Base-by-base conservation (phyloP, 2,888 invertebrate genomes). In the Diarsia dahlii region DNA sequence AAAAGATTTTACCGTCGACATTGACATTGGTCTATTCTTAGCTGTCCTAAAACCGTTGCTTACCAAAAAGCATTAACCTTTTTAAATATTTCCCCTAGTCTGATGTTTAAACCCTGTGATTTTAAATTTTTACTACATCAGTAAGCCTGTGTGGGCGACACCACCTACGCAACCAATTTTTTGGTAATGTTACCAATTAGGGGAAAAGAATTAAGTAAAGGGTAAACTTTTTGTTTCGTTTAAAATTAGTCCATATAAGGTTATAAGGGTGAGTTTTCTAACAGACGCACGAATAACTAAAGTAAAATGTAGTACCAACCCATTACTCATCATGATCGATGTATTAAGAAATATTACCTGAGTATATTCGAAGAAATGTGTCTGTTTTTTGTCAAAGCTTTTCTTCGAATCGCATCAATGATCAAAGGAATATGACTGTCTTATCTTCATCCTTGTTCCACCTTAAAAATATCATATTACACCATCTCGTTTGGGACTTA, bases 351-450 rank as follows among this genome's bases (percentile, higher is more conserved):
- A 76, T 72, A 70, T 69, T 39, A 76, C 23, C 18, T 15, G 60
- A 34, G 65, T 70, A 65, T 58, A 72, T 50, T 60, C 8, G 28
- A 65, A 60, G 74, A 69, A 76, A 87, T 89, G 87, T 88, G 86
- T 86, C 85, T 88, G 82, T 88, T 91, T 92, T 90, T 91, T 90
- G 84, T 89, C 82, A 85, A 85, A 88, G 83, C 80, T 78, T 83
- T 83, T 90, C 84, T 88, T 82, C 81, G 86, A 74, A 80, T 87
- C 90, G 89, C 91, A 83, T 92, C 91, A 90, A 84, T 89, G 91
- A 91, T 91, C 92, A 91, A 91, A 92, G 88, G 88, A 84, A 73
- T 71, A 83, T 80, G 73, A 73, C 46, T 71, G 48, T 34, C 63
- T 71, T 82, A 81, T 76, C 75, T 82, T 80, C 77, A 75, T 91